Evolutionary conservation across 2,797 vertebrate species (phyloP), one percentile per base, ranked within the genome.

Genomic region (Danio aesculapii): DNA sequence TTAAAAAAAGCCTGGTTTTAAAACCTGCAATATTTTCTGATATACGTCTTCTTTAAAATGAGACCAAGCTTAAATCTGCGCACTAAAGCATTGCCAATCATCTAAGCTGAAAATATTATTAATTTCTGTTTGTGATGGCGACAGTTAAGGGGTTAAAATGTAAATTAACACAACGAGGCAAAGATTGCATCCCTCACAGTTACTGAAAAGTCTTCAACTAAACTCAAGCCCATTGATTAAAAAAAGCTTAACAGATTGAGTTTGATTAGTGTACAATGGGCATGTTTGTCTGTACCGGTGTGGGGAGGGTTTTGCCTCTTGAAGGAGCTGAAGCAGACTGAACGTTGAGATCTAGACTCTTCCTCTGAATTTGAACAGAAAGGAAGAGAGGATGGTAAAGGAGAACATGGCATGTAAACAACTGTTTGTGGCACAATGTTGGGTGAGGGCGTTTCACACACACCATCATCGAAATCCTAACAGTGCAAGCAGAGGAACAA

Each of bases 241-340:
- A 8, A 59, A 41, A 47, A 19, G 19, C n/a, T 77, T 39, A 53
- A 81, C 13, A 62, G 30, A 78, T 30, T 30, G 30, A 30, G 30
- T 30, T 8, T 55, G 61, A 81, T 67, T 49, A 30, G 41, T 16
- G 30, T 30, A 30, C 30, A 30, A 91, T 90, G 91, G 87, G 92
- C 93, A 94, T 90, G 87, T 90, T 83, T 88, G 86, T 89, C 90
- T 95, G 93, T 95, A 97, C 96, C 95, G 96, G 96, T 84, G 96
- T 96, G 93, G 97, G 97, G 87, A 98, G 95, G 67, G 96, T 97
- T 96, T 98, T 99, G 93, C 97, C 97, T 94, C 96, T 96, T 95
- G 96, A 96, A 85, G 96, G 96, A 88, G 96, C 92, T 92, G 95
- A 93, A 91, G 94, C 92, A 88, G 96, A 87, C 92, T 93, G 96